Base-by-base conservation (phyloP, 2,113 vertebrate species). In the Plecturocebus donacophilus region DNA sequence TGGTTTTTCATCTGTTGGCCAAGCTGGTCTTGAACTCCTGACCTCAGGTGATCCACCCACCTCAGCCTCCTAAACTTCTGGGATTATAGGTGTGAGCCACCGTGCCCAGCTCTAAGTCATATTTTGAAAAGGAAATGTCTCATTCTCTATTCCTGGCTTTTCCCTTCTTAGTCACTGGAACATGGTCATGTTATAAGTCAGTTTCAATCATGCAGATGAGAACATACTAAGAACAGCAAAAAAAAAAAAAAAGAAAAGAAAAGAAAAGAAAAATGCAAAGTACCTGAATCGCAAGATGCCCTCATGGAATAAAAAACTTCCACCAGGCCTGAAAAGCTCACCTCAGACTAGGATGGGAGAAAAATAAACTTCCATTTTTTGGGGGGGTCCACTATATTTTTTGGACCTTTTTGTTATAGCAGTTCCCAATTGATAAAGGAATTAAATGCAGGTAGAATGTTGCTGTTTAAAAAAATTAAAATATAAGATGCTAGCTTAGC, bases 101-200 rank as follows among this genome's bases (percentile, higher is more conserved):
- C 13, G 27, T 2, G 6, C 61, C 27, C 5, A 2, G 12, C 27
- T n/a, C 40, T 88, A 66, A 79, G 73, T 80, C 66, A 71, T 42
- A 56, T 81, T 89, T 94, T 96, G 71, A 92, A 97, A 97, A 95
- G 54, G 32, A 91, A 91, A 93, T 20, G 86, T 42, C 40, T 91
- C 84, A 20, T 42, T 42, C 58, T 92, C n/a, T 52, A 12, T 47
- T 89, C 20, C 71, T 79, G 49, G 25, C 6, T 61, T 86, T 91
- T 86, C 56, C 30, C 10, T 84, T 87, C 56, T 68, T 83, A 64
- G 19, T 25, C 32, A 75, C 19, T 89, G 23, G 19, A 82, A 96
- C 12, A 87, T n/a, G 8, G 11, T 54, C 70, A 87, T 40, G 12
- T 87, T 35, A 2, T 11, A 94, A 94, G n/a, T 61, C 75, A 87